Evolutionary conservation across 2,888 invertebrate species (phyloP).

Genomic region (Lycophotia porphyrea): DNA sequence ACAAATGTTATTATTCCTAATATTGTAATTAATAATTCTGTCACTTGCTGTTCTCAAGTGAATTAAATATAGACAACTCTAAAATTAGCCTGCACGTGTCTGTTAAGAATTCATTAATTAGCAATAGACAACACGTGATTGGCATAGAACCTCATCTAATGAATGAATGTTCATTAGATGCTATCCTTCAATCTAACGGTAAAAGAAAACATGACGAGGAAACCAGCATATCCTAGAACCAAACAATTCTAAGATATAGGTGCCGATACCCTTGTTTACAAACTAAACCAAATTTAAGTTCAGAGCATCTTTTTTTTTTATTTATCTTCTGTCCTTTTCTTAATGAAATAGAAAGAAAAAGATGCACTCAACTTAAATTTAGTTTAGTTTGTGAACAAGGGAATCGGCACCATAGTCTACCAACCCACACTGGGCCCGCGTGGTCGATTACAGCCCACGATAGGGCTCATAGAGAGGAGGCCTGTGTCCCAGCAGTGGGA

Average conservation of each 20-base stretch:
- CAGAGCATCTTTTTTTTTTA: no score
- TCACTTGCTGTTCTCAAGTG: not conserved
- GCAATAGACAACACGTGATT: constrained; percentile 17
- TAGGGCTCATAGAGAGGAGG: not conserved
- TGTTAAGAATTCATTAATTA: constrained; percentile 37
- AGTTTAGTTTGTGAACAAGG: no score
- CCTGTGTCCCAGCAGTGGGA: not conserved
- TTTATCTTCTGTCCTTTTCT: no score
- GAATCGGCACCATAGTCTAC: no score
- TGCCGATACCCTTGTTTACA: no score
- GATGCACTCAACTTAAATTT: no score
- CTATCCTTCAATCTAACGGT: constrained; percentile 25
- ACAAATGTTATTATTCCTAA: not conserved
- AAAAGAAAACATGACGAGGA: not conserved
- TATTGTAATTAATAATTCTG: constrained; percentile 4
- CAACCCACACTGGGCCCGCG: not conserved
- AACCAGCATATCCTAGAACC: not conserved
- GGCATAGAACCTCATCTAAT: constrained; percentile 25
- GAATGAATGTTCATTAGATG: constrained; percentile 46
- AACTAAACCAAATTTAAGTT: no score
- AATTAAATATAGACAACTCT: constrained; percentile 4
- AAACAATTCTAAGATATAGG: not conserved
- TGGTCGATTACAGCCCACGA: not conserved
- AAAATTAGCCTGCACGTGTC: constrained; percentile 31
- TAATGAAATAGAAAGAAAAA: no score